Evolutionary conservation across 2,113 vertebrate genomes (phyloP).

Genomic region (Mormoops blainvillei): DNA sequence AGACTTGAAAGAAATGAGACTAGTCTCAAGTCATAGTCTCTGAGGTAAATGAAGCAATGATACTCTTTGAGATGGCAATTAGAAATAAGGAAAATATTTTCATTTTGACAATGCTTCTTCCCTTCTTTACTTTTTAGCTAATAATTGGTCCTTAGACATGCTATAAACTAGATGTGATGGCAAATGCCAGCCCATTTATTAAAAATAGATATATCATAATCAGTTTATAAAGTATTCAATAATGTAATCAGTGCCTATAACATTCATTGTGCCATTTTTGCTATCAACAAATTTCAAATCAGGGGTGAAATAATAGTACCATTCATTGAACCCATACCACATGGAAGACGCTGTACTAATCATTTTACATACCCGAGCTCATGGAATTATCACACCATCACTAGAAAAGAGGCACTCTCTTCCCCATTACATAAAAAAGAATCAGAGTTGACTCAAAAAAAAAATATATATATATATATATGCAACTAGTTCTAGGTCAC

Average conservation of each 20-base stretch:
- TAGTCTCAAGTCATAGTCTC: not conserved
- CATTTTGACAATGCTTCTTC: not conserved
- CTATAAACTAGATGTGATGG: conserved; percentile 8
- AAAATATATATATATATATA: not conserved
- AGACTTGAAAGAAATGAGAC: conserved; percentile 14
- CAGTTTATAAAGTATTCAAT: not conserved
- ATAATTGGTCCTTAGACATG: not conserved
- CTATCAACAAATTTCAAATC: conserved; percentile 23
- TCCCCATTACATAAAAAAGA: not conserved
- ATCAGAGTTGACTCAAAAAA: not conserved
- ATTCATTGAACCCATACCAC: not conserved
- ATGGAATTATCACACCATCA: not conserved
- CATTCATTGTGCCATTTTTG: conserved; percentile 8
- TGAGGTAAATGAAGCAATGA: conserved; percentile 16
- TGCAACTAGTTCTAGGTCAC: not conserved
- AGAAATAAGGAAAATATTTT: not conserved
- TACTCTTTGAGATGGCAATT: not conserved
- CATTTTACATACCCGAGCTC: not conserved
- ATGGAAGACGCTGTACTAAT: not conserved
- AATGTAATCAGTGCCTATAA: not conserved
- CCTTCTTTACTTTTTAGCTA: conserved; percentile 18
- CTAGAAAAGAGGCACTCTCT: not conserved
- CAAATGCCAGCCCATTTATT: conserved; percentile 34
- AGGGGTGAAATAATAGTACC: not conserved
- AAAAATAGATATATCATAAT: not conserved